phyloP scores from a whole-genome alignment of 1,140 invertebrate species.

The Hylaeus anthracinus region DNA sequence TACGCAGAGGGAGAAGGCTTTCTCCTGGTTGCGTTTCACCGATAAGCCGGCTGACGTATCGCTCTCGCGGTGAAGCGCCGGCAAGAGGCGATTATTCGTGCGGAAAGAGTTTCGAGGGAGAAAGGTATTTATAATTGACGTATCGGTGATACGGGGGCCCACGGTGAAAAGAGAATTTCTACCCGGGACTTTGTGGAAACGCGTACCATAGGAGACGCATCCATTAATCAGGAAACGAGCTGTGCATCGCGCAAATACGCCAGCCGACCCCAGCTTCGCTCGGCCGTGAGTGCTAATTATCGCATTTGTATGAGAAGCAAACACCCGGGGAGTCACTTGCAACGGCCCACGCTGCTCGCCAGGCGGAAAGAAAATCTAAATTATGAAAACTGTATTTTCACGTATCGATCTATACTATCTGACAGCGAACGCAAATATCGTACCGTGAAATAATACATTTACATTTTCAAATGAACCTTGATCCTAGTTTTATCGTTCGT shows the following conservation, averaged over 20 bases:
- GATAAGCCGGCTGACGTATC: not conserved
- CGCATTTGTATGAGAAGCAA: conserved; percentile 44
- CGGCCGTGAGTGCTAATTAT: conserved; percentile 47
- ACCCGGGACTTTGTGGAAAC: conserved; percentile 9
- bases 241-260: not conserved
- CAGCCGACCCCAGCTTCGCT: conserved; percentile 16
- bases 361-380: too few species aligned
- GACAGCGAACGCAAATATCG: too few species aligned
- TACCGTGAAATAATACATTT: too few species aligned
- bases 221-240: conserved; percentile 43
- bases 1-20: too few species aligned
- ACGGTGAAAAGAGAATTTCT: conserved; percentile 5
- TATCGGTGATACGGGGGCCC: not conserved
- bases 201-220: conserved; percentile 9
- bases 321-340: not conserved
- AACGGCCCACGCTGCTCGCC: not conserved
- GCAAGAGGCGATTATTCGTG: not conserved
- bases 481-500: too few species aligned
- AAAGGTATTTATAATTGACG: not conserved
- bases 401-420: too few species aligned
- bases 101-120: not conserved
- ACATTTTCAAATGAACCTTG: too few species aligned
- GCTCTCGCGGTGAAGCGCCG: not conserved
- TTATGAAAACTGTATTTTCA: too few species aligned
- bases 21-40: too few species aligned